Conservation (phyloP, 2,888 invertebrate species). For the Oligia fasciuncula region DNA sequence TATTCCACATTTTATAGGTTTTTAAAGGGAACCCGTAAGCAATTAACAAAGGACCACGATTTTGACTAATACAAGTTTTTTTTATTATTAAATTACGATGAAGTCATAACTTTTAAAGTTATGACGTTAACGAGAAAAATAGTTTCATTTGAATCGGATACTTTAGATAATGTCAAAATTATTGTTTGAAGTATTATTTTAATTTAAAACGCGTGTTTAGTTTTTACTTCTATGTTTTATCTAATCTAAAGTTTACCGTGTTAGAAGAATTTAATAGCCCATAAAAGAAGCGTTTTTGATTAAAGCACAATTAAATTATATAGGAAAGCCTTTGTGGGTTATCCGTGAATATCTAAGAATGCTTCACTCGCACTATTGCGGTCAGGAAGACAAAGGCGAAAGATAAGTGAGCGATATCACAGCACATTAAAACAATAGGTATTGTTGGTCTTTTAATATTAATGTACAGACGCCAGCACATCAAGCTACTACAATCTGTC, state of each 20-base stretch:
- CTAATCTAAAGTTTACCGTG: constrained; percentile 38
- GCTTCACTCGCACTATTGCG: constrained; percentile 5
- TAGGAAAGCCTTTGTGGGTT: constrained; percentile 21
- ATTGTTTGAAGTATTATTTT: constrained; percentile 19
- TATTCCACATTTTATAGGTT: constrained; percentile 63
- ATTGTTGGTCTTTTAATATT: constrained; percentile 19
- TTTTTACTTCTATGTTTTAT: constrained; percentile 27
- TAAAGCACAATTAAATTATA: constrained; percentile 56
- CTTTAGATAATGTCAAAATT: constrained; percentile 54
- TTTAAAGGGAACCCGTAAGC: constrained; percentile 64
- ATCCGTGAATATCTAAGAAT: constrained; percentile 41
- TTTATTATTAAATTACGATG: constrained; percentile 32
- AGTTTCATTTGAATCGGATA: constrained; percentile 45
- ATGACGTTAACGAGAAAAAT: constrained; percentile 60
- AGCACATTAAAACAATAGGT: constrained; percentile 24
- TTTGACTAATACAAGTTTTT: constrained; percentile 42
- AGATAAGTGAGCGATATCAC: constrained; percentile 26
- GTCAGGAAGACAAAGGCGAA: constrained; percentile 29
- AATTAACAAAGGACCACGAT: constrained; percentile 60
- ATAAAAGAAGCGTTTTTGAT: constrained; percentile 31
- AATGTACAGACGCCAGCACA: not conserved
- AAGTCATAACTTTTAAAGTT: constrained; percentile 56
- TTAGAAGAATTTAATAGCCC: constrained; percentile 57
- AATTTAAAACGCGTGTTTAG: constrained; percentile 28
- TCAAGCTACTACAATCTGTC: too few species aligned